These are phyloP conservation scores for Botrylloides violaceus DNA, from an alignment of 23 tunicate species.

Conservation along the genomic window DNA sequence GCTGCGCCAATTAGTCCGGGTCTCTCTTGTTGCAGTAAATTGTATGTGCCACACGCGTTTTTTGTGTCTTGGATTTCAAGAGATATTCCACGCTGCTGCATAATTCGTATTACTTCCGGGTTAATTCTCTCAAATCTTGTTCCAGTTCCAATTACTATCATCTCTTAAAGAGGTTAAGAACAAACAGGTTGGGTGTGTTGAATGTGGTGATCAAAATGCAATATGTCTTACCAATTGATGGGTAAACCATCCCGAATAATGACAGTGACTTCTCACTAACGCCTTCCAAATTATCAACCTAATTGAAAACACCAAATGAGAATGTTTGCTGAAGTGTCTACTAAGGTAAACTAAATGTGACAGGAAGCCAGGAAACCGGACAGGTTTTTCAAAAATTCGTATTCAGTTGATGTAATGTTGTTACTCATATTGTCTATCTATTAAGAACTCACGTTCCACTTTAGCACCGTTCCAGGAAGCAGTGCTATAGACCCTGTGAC, in stretches of 20 bases:
- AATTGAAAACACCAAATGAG: background rate
- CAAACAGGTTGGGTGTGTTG: background rate
- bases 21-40: constrained; percentile 30
- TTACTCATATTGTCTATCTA: background rate
- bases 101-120: constrained; percentile 16
- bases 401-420: no score
- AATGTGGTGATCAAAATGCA: background rate
- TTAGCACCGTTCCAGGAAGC: constrained; percentile 37
- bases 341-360: no score
- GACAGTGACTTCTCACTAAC: constrained; percentile 5
- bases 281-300: constrained; percentile 9
- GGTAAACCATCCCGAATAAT: constrained; percentile 27
- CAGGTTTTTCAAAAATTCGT: no score
- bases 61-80: constrained; percentile 62
- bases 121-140: constrained; percentile 19
- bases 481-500: constrained; percentile 56
- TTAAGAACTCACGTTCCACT: constrained; percentile 58
- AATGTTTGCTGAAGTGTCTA: background rate
- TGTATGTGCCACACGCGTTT: constrained; percentile 81
- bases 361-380: no score
- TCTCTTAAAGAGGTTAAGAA: constrained; percentile 17
- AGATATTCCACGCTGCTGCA: constrained; percentile 32
- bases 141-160: constrained; percentile 70
- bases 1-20: constrained; percentile 63
- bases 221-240: constrained; percentile 52